Conservation (phyloP, 2,113 vertebrate species). For the Ammodytes marinus region DNA sequence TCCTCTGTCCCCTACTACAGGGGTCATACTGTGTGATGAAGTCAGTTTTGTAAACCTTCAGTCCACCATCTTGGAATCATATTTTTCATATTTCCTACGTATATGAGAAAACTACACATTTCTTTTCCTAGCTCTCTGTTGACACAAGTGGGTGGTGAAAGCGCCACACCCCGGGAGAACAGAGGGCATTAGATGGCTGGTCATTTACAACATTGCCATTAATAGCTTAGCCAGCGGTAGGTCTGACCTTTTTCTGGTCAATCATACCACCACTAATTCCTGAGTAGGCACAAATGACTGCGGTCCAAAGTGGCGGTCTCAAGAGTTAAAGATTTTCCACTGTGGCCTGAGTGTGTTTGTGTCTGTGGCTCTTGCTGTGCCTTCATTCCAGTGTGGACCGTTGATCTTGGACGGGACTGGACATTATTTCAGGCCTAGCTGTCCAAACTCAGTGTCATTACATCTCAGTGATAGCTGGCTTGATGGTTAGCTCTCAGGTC, state of each 20-base stretch:
- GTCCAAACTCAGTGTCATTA: constrained; percentile 58
- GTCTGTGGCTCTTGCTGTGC: constrained; percentile 62
- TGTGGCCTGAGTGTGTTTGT: constrained; percentile 50
- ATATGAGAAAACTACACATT: neutral
- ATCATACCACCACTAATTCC: constrained; percentile 33
- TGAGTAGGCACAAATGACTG: constrained; percentile 43
- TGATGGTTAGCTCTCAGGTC: constrained; percentile 43
- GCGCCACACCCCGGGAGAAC: constrained; percentile 17
- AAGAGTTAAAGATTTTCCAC: constrained; percentile 28
- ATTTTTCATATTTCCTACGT: neutral
- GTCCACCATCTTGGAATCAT: neutral
- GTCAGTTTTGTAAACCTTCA: neutral
- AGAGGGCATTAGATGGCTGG: constrained; percentile 17
- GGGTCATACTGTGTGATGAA: neutral
- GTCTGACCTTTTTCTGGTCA: constrained; percentile 37
- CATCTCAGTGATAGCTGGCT: constrained; percentile 44
- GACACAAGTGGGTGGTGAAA: constrained; percentile 4
- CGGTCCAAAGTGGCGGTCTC: constrained; percentile 33
- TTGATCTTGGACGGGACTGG: constrained; percentile 72
- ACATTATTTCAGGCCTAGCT: constrained; percentile 68
- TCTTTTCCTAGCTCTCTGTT: constrained; percentile 10
- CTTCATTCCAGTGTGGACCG: constrained; percentile 66
- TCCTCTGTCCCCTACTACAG: neutral
- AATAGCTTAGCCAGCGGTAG: constrained; percentile 36
- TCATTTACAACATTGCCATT: constrained; percentile 52